Percentiles rank a stretch among this genome's conserved stretches.
These are phyloP conservation scores for Porites lutea DNA, from an alignment of 64 coral and sea anemone species.

Conservation along the genomic window DNA sequence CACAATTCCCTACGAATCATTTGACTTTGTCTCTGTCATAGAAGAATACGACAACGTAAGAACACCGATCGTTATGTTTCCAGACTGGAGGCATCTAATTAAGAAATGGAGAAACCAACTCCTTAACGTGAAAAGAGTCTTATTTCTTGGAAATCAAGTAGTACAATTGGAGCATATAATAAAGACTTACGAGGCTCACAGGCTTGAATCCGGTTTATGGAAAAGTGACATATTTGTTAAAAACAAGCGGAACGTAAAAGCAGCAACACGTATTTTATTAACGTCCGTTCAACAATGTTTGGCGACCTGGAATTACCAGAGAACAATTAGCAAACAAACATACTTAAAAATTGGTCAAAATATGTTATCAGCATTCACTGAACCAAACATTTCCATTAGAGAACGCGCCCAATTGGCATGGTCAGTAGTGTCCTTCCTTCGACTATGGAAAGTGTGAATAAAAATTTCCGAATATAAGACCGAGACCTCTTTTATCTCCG, in stretches of 20 bases:
- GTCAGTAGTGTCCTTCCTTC: slow-evolving; percentile 44
- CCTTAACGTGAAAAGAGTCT: slow-evolving; percentile 15
- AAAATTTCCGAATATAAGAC: slow-evolving; percentile 1
- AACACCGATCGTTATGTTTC: slow-evolving; percentile 17
- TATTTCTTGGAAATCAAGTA: slow-evolving; percentile 28
- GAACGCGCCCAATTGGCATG: slow-evolving; percentile 43
- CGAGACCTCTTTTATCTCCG: slow-evolving; percentile 44
- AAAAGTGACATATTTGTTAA: slow-evolving; percentile 33
- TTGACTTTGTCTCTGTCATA: neutral
- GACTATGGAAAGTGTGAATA: slow-evolving; percentile 64
- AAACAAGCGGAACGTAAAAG: slow-evolving; percentile 57
- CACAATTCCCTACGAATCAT: neutral
- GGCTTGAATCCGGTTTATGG: neutral
- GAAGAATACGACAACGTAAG: neutral
- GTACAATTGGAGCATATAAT: slow-evolving; percentile 33
- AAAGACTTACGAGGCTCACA: neutral
- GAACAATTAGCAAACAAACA: slow-evolving; percentile 25
- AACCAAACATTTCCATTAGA: slow-evolving; percentile 33
- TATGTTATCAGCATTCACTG: slow-evolving; percentile 36
- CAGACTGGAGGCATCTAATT: slow-evolving; percentile 51
- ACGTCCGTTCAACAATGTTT: neutral
- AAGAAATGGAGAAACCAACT: slow-evolving; percentile 59
- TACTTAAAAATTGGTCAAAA: slow-evolving; percentile 56
- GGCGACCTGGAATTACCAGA: neutral
- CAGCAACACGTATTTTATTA: slow-evolving; percentile 38